Evolutionary conservation across 2,113 vertebrate species (phyloP).

Genomic region (Abramis brama): DNA sequence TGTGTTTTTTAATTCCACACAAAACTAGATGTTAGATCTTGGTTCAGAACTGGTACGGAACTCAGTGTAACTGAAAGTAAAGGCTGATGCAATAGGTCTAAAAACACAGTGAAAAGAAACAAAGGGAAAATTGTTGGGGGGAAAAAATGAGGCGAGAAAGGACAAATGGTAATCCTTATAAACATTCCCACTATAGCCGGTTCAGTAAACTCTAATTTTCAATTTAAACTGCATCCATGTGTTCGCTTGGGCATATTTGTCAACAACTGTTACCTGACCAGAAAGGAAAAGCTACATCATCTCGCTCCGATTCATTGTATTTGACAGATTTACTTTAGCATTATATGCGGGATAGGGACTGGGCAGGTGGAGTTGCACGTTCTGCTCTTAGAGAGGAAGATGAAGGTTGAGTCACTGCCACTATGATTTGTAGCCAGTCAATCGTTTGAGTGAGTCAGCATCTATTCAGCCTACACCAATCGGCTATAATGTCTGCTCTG

Average conservation of each 20-base stretch:
- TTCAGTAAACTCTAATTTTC: background rate
- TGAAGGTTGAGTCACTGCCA: constrained; percentile 47
- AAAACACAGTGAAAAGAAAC: background rate
- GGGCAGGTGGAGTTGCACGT: constrained; percentile 23
- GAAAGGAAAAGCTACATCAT: background rate
- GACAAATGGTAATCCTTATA: constrained; percentile 17
- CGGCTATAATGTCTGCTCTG: background rate
- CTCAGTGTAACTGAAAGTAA: background rate
- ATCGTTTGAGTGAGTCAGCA: constrained; percentile 54
- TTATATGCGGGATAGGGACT: constrained; percentile 5
- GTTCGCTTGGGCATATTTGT: constrained; percentile 17
- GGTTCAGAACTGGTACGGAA: background rate
- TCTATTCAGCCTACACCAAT: constrained; percentile 14
- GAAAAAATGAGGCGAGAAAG: background rate
- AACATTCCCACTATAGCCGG: background rate
- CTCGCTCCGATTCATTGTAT: constrained; percentile 3
- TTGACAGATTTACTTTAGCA: constrained; percentile 11
- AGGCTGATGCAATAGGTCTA: background rate
- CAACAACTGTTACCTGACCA: background rate
- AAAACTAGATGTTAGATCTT: background rate
- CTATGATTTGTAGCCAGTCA: constrained; percentile 49
- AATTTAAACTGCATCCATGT: background rate
- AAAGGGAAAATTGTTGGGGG: background rate
- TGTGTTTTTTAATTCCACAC: background rate
- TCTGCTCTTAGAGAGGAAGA: constrained; percentile 25